A percentile compares a stretch with the other conserved stretches of the same genome.
These are phyloP conservation scores for Tachuris rubrigastra DNA, from an alignment of 2,113 vertebrate species.

Conservation along the genomic window DNA sequence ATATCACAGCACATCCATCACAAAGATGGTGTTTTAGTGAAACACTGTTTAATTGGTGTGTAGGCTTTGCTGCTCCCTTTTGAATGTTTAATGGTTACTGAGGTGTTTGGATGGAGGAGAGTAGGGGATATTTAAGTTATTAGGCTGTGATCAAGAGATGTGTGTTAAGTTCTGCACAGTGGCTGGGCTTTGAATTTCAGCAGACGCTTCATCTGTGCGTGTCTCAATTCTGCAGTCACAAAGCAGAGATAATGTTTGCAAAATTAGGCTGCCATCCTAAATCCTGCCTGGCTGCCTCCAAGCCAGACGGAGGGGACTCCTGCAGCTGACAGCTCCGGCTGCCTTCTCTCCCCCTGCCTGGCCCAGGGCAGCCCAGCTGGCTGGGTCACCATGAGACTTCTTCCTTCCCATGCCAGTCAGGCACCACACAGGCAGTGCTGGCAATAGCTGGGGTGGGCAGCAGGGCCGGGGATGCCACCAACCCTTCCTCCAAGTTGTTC, in stretches of 20 bases:
- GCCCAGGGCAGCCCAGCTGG: neutral
- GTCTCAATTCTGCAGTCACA: neutral
- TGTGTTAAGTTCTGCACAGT: neutral
- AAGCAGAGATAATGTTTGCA: neutral
- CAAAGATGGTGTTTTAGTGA: neutral
- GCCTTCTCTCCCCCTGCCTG: neutral
- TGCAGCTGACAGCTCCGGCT: neutral
- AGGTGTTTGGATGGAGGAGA: neutral
- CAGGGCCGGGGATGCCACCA: neutral
- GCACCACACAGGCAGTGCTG: neutral
- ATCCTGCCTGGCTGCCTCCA: neutral
- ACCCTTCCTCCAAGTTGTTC: neutral
- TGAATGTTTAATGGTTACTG: neutral
- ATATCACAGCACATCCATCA: neutral
- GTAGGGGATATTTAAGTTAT: neutral
- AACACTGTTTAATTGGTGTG: neutral
- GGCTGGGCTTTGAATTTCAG: neutral
- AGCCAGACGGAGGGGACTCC: neutral
- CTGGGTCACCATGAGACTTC: neutral
- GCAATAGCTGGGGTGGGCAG: neutral
- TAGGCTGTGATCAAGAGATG: neutral
- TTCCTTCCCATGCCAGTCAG: rapidly evolving
- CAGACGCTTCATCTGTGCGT: rapidly evolving
- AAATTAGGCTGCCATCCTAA: neutral
- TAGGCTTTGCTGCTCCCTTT: slow-evolving; percentile 7